Evolutionary conservation across 2,797 vertebrate genomes (phyloP).

Genomic region (Darevskia mixta): DNA sequence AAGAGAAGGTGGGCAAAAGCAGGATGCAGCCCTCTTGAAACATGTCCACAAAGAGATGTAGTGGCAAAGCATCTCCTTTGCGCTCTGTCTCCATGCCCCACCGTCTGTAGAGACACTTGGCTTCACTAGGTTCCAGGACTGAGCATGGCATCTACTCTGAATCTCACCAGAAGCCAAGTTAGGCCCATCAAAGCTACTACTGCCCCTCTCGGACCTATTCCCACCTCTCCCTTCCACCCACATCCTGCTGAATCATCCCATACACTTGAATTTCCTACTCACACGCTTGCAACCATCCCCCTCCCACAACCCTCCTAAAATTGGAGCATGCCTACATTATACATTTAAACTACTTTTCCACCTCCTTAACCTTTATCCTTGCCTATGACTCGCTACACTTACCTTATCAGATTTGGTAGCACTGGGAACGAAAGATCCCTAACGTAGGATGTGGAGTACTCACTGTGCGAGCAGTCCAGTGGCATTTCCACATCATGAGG

Average conservation of each 20-base stretch:
- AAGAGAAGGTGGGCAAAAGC: not conserved
- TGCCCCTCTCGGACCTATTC: not conserved
- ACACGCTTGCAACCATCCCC: not conserved
- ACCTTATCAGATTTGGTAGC: not conserved
- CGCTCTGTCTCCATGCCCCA: not conserved
- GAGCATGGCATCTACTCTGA: not conserved
- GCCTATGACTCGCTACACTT: not conserved
- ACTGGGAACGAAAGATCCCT: not conserved
- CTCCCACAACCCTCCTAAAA: not conserved
- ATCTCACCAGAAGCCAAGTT: not conserved
- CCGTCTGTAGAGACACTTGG: not conserved
- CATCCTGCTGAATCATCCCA: not conserved
- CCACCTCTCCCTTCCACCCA: too few species aligned
- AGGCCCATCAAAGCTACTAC: not conserved
- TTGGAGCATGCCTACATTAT: not conserved
- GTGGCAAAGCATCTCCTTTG: too few species aligned
- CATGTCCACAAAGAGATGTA: too few species aligned
- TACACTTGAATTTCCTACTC: not conserved
- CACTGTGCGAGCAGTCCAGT: not conserved
- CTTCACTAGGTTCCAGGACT: not conserved
- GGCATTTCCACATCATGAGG: slow-evolving; percentile 48
- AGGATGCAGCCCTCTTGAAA: not conserved
- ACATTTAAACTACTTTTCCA: not conserved
- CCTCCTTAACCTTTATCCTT: not conserved
- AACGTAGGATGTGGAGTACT: rapidly evolving